Evolutionary conservation across 2,113 vertebrate genomes (phyloP), one percentile per base, ranked within the genome.

Genomic region (Calidris pugnax): DNA sequence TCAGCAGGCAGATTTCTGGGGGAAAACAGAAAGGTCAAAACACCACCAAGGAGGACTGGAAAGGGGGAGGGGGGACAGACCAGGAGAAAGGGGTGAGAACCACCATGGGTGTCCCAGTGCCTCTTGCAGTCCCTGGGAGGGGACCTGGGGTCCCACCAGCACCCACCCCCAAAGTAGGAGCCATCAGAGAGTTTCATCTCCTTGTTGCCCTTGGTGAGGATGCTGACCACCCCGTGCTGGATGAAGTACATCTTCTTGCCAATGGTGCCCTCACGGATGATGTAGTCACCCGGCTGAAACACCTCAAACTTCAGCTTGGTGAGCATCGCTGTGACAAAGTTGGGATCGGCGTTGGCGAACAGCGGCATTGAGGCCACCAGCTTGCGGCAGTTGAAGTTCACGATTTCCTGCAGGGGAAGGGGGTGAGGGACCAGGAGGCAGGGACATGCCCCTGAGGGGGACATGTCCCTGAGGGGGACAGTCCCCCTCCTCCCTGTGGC

Each of bases 201-300:
- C 92, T 98, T 99, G 98, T 99, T 99, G 55, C 99, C 99, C 4
- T 99, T 98, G 50, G 99, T 99, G 95, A 99, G 98, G 88, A 99
- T 98, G 63, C 99, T 98, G 96, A 99, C 99, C 41, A 99, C 98
- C 7, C 99, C 99, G 0, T 99, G 99, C 96, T 99, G 99, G 97
- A 99, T 99, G 98, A 99, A 99, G 96, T 99, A 99, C 99, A 99
- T 99, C 98, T 99, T 99, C 98, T 99, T 99, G 94, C 99, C 99
- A 0, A 99, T 98, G 89, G 99, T 99, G 32, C 99, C 99, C 95
- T 99, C 99, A 0, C 99, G 98, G 96, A 99, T 98, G 87, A 99
- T 99, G 96, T 99, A 99, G 90, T 99, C 99, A 0, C 97, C 98
- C 0, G 99, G 99, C 98, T 99, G 99, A 95, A 99, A 99, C 76